A percentile compares a stretch with the other conserved stretches of the same genome.
Conservation (phyloP, 2,113 vertebrate species). For the Thalassarche chlororhynchos region DNA sequence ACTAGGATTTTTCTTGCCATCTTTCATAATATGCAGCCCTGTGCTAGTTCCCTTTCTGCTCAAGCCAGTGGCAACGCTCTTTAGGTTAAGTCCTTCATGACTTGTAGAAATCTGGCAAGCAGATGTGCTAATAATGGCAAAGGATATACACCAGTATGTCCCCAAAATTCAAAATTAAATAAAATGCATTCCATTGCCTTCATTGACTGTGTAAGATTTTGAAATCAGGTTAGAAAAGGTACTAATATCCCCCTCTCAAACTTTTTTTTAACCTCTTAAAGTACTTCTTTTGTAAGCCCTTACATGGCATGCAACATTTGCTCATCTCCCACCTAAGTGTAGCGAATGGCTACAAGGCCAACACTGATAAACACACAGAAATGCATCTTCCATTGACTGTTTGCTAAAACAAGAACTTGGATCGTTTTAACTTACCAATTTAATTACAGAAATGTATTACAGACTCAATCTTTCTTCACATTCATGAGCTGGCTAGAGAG, state of each 20-base stretch:
- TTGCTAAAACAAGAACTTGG: neutral
- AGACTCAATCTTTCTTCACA: neutral
- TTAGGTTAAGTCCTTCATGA: neutral
- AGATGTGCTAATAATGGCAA: neutral
- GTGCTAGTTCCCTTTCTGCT: neutral
- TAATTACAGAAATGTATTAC: slow-evolving; percentile 8
- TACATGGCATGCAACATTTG: neutral
- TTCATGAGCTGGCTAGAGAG: neutral
- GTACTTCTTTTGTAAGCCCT: neutral
- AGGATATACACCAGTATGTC: neutral
- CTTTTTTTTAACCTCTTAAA: neutral
- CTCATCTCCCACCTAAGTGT: neutral
- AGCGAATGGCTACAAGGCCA: neutral
- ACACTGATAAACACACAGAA: neutral
- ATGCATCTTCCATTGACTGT: neutral
- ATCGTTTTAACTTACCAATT: slow-evolving; percentile 9
- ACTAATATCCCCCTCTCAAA: neutral
- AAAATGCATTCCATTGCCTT: neutral
- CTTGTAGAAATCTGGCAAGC: neutral
- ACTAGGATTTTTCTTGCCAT: neutral
- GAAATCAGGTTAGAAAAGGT: neutral
- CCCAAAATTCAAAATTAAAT: neutral
- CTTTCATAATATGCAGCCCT: neutral
- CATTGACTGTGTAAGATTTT: neutral
- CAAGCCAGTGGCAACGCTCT: neutral